Percentiles rank a stretch among this genome's conserved stretches.
Conservation (phyloP, 2,797 vertebrate species). For the Oreonectes daqikongensis region DNA sequence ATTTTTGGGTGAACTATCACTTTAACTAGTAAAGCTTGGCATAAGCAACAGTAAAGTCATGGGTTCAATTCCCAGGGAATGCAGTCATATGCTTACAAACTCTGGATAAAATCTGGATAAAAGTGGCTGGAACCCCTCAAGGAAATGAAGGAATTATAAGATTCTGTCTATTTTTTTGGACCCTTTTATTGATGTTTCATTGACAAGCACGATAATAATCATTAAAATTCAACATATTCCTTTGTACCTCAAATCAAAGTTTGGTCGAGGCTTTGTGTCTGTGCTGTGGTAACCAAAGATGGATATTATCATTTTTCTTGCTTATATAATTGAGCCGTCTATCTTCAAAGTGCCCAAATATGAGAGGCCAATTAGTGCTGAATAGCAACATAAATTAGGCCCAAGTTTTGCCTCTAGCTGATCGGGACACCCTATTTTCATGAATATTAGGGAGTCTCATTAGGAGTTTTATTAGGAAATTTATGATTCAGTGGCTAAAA, state of each 20-base stretch:
- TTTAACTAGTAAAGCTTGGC: too few relatives aligned
- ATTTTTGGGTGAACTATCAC: too few relatives aligned
- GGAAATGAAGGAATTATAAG: not conserved
- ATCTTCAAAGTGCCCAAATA: constrained; percentile 41
- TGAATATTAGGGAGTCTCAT: constrained; percentile 39
- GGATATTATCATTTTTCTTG: constrained; percentile 22
- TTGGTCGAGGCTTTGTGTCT: constrained; percentile 15
- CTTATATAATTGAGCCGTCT: constrained; percentile 39
- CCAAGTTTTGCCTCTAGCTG: constrained; percentile 35
- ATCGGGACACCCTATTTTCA: constrained; percentile 34
- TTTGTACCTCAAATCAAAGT: constrained; percentile 5
- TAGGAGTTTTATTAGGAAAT: constrained; percentile 24
- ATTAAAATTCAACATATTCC: constrained; percentile 1
- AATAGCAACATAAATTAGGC: constrained; percentile 47
- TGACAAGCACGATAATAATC: not conserved
- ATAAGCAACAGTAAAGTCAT: not conserved
- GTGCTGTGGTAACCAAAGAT: not conserved
- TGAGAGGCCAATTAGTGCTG: constrained; percentile 38
- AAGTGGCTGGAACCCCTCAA: not conserved
- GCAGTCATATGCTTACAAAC: not conserved
- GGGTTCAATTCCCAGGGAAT: not conserved
- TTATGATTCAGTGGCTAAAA: not conserved
- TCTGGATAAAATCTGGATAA: not conserved
- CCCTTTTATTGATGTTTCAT: not conserved
- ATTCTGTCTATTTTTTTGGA: not conserved